Conservation (phyloP, 2,888 invertebrate genomes). For the Oscheius sp. region DNA sequence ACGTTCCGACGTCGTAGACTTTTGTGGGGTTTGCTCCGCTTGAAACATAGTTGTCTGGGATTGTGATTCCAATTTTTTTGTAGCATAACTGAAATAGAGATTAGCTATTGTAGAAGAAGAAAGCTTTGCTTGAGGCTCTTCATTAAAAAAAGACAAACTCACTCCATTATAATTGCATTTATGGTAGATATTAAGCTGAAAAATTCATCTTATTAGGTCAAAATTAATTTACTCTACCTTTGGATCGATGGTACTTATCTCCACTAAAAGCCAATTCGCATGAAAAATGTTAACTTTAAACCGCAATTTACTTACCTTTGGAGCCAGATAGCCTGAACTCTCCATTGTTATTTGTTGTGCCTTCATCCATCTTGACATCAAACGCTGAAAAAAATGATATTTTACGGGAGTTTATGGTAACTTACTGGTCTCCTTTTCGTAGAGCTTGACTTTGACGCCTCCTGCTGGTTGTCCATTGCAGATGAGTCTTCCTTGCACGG, state of each 20-base stretch:
- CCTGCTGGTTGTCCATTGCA: conserved; percentile 51
- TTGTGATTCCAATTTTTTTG: conserved; percentile 56
- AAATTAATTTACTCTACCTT: too few relatives aligned
- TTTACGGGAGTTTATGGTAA: background rate
- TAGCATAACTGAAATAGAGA: conserved; percentile 41
- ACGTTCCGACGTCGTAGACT: conserved; percentile 52
- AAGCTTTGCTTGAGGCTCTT: background rate
- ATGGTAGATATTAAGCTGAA: conserved; percentile 51
- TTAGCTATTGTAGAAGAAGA: background rate
- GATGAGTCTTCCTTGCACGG: conserved; percentile 49
- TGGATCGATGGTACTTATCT: too few relatives aligned
- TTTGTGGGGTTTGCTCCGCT: conserved; percentile 45
- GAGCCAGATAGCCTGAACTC: conserved; percentile 47
- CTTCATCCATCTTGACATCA: conserved; percentile 43
- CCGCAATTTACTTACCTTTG: too few relatives aligned
- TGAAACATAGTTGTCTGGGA: conserved; percentile 52
- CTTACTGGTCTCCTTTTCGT: conserved; percentile 53
- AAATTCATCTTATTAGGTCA: too few relatives aligned
- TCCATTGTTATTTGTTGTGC: conserved; percentile 41
- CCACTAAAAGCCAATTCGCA: too few relatives aligned
- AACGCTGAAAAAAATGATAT: conserved; percentile 40
- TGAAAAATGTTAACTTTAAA: too few relatives aligned
- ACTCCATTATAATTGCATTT: conserved; percentile 52
- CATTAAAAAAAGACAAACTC: background rate
- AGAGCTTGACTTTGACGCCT: conserved; percentile 52